Evolutionary conservation across 2,888 invertebrate species (phyloP).

Genomic region (Latrodectus elegans): DNA sequence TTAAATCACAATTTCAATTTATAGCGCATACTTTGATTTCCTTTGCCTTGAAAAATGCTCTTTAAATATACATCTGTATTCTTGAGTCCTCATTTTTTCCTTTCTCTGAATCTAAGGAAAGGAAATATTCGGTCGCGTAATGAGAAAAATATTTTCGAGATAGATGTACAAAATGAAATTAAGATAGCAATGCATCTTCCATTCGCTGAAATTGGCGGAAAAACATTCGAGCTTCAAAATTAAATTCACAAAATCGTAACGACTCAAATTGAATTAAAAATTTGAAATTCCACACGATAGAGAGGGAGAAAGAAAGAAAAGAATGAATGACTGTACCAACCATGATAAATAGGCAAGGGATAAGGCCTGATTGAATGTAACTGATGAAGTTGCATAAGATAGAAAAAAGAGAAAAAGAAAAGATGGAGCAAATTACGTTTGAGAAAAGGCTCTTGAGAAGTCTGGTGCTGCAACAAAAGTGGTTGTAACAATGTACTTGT

Average conservation of each 20-base stretch:
- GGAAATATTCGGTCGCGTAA: background rate
- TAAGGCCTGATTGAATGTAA: slow-evolving; percentile 37
- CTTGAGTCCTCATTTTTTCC: background rate
- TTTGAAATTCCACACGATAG: slow-evolving; percentile 38
- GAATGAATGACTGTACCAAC: slow-evolving; percentile 14
- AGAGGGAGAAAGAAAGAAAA: slow-evolving; percentile 1
- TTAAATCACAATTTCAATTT: too few relatives aligned
- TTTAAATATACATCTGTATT: too few relatives aligned
- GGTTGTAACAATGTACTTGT: slow-evolving; percentile 53
- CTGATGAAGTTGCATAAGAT: slow-evolving; percentile 52
- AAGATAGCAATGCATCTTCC: background rate
- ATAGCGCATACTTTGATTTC: too few relatives aligned
- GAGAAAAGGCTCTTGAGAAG: slow-evolving; percentile 14
- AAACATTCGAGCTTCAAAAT: slow-evolving; percentile 8
- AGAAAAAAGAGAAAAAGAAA: slow-evolving; percentile 4
- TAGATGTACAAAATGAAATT: background rate
- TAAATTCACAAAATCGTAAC: slow-evolving; percentile 49
- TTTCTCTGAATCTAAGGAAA: background rate
- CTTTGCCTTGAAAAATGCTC: too few relatives aligned
- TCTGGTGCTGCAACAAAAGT: slow-evolving; percentile 48
- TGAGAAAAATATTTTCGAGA: background rate
- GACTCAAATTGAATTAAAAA: slow-evolving; percentile 52
- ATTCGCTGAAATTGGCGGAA: background rate
- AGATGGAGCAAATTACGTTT: slow-evolving; percentile 47
- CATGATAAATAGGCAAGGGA: slow-evolving; percentile 44